Evolutionary conservation across 1,140 invertebrate genomes (phyloP).

Genomic region (Pogonognathellus flavescens): DNA sequence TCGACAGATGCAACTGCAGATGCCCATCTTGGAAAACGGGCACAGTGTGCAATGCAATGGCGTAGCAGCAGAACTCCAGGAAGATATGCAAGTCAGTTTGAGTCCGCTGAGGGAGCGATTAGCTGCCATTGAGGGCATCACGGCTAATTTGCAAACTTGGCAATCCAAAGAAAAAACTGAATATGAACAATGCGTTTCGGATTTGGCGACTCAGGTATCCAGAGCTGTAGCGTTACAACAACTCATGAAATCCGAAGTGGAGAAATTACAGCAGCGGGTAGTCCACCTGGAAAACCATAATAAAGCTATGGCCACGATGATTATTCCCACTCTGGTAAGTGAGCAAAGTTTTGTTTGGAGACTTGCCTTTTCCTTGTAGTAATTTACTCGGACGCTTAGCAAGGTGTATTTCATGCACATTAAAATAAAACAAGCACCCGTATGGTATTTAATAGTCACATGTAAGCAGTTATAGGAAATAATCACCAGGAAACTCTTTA

Average conservation of each 20-base stretch:
- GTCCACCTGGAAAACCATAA: conserved; percentile 65
- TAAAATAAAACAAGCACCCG: no score
- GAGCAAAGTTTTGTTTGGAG: no score
- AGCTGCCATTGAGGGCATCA: conserved; percentile 60
- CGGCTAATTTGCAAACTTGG: conserved; percentile 58
- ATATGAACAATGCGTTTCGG: conserved; percentile 62
- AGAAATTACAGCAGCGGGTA: conserved; percentile 64
- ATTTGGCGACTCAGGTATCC: conserved; percentile 62
- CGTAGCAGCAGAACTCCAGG: not conserved
- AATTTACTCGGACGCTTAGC: no score
- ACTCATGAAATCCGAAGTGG: conserved; percentile 64
- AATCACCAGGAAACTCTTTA: no score
- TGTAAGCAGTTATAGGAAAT: no score
- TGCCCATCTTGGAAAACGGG: conserved; percentile 44
- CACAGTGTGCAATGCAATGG: conserved; percentile 16
- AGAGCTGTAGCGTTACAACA: conserved; percentile 61
- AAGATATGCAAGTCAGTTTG: conserved; percentile 55
- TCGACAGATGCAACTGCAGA: conserved; percentile 32
- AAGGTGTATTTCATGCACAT: no score
- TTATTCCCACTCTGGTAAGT: conserved; percentile 66
- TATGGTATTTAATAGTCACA: no score
- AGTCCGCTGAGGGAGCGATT: conserved; percentile 62
- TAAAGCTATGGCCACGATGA: conserved; percentile 66
- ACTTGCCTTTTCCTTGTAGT: no score
- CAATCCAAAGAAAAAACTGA: conserved; percentile 59